phyloP scores from a whole-genome alignment of 2,797 vertebrate genomes.

The Poeciliopsis presidionis region DNA sequence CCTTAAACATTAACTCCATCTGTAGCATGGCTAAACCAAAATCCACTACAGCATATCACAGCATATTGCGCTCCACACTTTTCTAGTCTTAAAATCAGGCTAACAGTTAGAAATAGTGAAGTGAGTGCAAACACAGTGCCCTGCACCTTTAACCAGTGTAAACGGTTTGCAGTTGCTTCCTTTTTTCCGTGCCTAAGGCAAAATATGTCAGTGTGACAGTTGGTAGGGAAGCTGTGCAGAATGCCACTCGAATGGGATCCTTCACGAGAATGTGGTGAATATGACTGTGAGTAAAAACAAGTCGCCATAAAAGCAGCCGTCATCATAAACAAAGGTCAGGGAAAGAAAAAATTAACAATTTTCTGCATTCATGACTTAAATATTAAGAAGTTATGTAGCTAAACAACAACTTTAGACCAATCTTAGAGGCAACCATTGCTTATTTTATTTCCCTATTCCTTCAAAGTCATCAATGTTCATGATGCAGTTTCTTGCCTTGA shows the following conservation, averaged over 20 bases:
- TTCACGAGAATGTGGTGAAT: not conserved
- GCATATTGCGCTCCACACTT: not conserved
- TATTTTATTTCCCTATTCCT: not conserved
- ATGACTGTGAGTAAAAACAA: not conserved
- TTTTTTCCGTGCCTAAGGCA: constrained; percentile 58
- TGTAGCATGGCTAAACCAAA: not conserved
- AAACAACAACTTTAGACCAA: not conserved
- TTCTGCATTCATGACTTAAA: not conserved
- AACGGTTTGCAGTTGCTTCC: constrained; percentile 66
- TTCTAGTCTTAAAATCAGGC: constrained; percentile 39
- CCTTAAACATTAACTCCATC: not conserved
- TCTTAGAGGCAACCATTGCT: not conserved
- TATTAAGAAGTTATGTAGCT: not conserved
- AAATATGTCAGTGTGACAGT: constrained; percentile 33
- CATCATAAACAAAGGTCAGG: not conserved
- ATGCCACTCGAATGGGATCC: not conserved
- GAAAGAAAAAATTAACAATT: not conserved
- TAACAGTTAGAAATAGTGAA: constrained; percentile 75
- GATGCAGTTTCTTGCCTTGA: not conserved
- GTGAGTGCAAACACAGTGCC: constrained; percentile 54
- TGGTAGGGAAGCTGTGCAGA: constrained; percentile 18
- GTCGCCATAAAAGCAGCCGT: not conserved
- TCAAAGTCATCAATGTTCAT: not conserved
- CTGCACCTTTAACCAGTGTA: constrained; percentile 27
- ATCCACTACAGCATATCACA: not conserved